Percentiles rank a stretch among this genome's conserved stretches.
phyloP scores from a whole-genome alignment of 2,888 invertebrate genomes.

The Napeogenes sylphis region DNA sequence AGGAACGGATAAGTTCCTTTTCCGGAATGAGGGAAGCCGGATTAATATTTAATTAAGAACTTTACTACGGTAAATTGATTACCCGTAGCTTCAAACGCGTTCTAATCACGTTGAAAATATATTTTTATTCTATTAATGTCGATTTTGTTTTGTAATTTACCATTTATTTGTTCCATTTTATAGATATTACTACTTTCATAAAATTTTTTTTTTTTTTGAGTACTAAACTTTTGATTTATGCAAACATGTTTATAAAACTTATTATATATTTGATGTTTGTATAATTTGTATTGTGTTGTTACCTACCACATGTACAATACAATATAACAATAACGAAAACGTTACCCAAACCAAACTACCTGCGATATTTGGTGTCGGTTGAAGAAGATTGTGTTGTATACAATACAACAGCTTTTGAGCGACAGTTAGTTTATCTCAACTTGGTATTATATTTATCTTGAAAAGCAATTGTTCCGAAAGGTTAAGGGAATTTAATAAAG shows the following conservation, averaged over 20 bases:
- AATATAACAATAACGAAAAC: not conserved
- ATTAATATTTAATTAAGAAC: constrained; percentile 21
- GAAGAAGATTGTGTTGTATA: constrained; percentile 49
- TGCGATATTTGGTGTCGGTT: constrained; percentile 49
- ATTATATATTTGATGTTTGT: not conserved
- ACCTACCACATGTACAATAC: constrained; percentile 1
- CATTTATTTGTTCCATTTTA: too few species aligned
- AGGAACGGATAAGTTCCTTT: not conserved
- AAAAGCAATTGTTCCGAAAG: too few species aligned
- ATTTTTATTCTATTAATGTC: constrained; percentile 4
- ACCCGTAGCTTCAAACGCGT: not conserved
- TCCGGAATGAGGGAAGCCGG: not conserved
- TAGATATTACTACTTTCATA: too few species aligned
- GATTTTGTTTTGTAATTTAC: too few species aligned
- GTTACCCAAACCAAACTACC: not conserved
- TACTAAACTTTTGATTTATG: too few species aligned
- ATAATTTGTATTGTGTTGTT: constrained; percentile 7
- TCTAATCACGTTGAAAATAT: constrained; percentile 3
- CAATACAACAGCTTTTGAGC: constrained; percentile 51
- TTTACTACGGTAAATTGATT: constrained; percentile 10
- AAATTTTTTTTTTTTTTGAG: too few species aligned
- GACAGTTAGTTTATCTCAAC: constrained; percentile 35
- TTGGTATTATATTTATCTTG: not conserved
- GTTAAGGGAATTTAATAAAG: too few species aligned
- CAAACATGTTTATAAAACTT: too few species aligned